Evolutionary conservation across 2,888 invertebrate genomes (phyloP).

Genomic region (Agonopterix subpropinquella): DNA sequence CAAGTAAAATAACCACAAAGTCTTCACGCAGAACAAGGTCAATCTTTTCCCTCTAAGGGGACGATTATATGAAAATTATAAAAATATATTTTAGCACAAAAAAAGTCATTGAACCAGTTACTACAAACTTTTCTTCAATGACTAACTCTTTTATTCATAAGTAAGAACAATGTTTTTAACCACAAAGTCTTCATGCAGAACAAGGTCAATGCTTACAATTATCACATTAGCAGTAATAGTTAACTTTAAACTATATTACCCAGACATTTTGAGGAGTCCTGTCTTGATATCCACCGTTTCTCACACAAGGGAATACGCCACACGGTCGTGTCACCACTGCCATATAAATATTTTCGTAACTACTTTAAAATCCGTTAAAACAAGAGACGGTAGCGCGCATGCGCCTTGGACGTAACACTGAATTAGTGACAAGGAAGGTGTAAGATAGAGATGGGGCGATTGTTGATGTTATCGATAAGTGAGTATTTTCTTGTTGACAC

Average conservation of each 20-base stretch:
- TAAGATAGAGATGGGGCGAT: conserved; percentile 30
- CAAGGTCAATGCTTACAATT: conserved; percentile 22
- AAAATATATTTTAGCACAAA: too few species aligned
- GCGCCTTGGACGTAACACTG: conserved; percentile 61
- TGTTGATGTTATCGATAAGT: conserved; percentile 21
- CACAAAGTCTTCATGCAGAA: conserved; percentile 8
- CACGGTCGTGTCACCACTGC: conserved; percentile 64
- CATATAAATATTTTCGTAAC: conserved; percentile 56
- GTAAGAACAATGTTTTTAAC: neutral
- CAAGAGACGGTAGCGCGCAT: conserved; percentile 58
- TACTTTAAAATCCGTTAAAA: conserved; percentile 22
- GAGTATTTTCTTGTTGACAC: neutral
- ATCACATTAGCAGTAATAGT: conserved; percentile 12
- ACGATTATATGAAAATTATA: too few species aligned
- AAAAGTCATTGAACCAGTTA: too few species aligned
- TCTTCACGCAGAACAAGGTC: conserved; percentile 21
- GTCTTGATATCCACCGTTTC: conserved; percentile 42
- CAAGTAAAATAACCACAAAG: neutral
- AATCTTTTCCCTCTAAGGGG: neutral
- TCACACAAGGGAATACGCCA: conserved; percentile 58
- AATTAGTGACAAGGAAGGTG: conserved; percentile 50
- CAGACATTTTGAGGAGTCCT: conserved; percentile 50
- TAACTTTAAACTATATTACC: conserved; percentile 35
- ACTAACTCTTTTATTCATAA: too few species aligned
- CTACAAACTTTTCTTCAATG: too few species aligned